Percentiles rank a stretch among this genome's conserved stretches.
Evolutionary conservation across 2,797 vertebrate species (phyloP).

Genomic region (Toxotes lorentzi): DNA sequence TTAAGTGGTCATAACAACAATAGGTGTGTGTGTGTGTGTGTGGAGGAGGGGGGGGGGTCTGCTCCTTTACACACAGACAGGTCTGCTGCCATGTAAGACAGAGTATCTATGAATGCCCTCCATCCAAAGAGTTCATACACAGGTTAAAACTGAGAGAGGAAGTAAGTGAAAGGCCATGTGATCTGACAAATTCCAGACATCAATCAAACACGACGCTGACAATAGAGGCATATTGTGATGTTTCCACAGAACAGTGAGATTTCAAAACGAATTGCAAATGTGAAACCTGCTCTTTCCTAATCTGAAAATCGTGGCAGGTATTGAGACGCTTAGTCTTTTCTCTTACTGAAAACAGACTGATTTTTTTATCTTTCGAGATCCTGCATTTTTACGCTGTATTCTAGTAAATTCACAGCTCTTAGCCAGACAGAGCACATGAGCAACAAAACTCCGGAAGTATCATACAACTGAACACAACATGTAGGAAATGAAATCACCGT

Average conservation of each 20-base stretch:
- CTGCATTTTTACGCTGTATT: background rate
- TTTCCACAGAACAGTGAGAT: constrained; percentile 11
- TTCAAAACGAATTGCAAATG: constrained; percentile 16
- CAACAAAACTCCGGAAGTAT: constrained; percentile 2
- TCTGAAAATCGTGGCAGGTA: background rate
- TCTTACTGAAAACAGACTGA: background rate
- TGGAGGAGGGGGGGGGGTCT: background rate
- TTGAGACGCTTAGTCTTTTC: background rate
- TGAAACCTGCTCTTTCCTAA: background rate
- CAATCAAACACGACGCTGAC: constrained; percentile 42
- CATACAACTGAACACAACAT: background rate
- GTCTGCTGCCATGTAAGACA: constrained; percentile 69
- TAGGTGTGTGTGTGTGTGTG: constrained; percentile 39
- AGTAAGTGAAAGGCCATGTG: constrained; percentile 60
- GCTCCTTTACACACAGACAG: constrained; percentile 57
- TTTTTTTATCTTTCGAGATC: constrained; percentile 14
- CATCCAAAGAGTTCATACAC: constrained; percentile 59
- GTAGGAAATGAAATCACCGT: constrained; percentile 3
- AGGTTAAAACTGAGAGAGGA: constrained; percentile 73
- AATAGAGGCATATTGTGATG: constrained; percentile 23
- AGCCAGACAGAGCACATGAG: background rate
- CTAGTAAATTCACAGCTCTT: background rate
- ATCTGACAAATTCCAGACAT: constrained; percentile 65
- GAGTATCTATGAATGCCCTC: constrained; percentile 60
- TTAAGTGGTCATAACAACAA: constrained; percentile 63